phyloP scores from a whole-genome alignment of 1,140 invertebrate genomes.

The Pogonognathellus flavescens region DNA sequence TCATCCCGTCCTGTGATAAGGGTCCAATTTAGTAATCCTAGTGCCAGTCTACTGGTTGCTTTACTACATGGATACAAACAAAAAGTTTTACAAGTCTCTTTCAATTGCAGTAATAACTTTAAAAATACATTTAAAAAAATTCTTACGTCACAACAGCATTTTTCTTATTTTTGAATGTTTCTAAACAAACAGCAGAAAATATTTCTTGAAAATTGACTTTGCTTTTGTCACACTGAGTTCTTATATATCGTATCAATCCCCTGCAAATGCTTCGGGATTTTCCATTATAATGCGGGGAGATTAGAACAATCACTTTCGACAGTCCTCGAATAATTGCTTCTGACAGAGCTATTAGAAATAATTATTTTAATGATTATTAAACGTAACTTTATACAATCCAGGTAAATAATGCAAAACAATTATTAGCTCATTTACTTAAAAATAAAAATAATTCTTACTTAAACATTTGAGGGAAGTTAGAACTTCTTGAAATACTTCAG shows the following conservation, averaged over 20 bases:
- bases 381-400: not conserved
- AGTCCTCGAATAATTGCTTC: conserved; percentile 75
- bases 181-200: conserved; percentile 1
- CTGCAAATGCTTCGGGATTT: conserved; percentile 82
- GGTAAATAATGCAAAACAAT: not conserved
- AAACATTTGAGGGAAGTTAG: conserved; percentile 79
- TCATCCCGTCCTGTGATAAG: not conserved
- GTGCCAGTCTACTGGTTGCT: not conserved
- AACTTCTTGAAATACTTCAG: conserved; percentile 80
- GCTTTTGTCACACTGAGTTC: conserved; percentile 74
- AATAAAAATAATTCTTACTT: conserved; percentile 72
- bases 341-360: not conserved
- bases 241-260: conserved; percentile 77
- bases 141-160: conserved; percentile 33
- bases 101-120: not conserved
- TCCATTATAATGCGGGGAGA: conserved; percentile 83
- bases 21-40: conserved; percentile 23
- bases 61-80: not conserved
- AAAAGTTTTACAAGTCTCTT: not conserved
- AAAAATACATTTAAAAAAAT: not conserved
- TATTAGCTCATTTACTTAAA: not conserved
- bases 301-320: conserved; percentile 79
- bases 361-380: not conserved
- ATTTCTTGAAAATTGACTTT: conserved; percentile 45
- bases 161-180: not conserved